A percentile compares a stretch with the other conserved stretches of the same genome.
Evolutionary conservation across 2,113 vertebrate genomes (phyloP).

Genomic region (Rhabdomys dilectus): DNA sequence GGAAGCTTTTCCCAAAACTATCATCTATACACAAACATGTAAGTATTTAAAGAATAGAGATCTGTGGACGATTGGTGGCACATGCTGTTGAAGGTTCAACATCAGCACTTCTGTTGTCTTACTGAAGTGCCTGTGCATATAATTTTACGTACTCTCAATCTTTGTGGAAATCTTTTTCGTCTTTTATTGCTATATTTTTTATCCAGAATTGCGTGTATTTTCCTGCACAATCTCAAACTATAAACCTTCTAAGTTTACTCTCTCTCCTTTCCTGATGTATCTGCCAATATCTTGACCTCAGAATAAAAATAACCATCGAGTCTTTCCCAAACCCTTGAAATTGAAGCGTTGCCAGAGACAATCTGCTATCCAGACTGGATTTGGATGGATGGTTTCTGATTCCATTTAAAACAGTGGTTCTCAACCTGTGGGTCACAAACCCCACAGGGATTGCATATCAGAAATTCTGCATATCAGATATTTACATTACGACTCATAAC

Average conservation of each 20-base stretch:
- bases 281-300: background rate
- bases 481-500: background rate
- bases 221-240: background rate
- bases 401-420: background rate
- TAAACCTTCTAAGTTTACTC: background rate
- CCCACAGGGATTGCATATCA: background rate
- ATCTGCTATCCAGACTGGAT: background rate
- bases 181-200: background rate
- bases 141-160: background rate
- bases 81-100: background rate
- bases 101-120: background rate
- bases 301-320: background rate
- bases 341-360: background rate
- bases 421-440: background rate
- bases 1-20: background rate
- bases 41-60: background rate
- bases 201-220: background rate
- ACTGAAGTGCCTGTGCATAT: background rate
- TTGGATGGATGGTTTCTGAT: background rate
- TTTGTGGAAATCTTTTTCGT: background rate
- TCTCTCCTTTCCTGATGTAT: background rate
- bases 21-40: background rate
- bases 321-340: background rate
- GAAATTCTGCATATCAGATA: too few relatives aligned
- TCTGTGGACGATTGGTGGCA: background rate